Conservation (phyloP, 1,140 invertebrate species). For the Bombus affinis region DNA sequence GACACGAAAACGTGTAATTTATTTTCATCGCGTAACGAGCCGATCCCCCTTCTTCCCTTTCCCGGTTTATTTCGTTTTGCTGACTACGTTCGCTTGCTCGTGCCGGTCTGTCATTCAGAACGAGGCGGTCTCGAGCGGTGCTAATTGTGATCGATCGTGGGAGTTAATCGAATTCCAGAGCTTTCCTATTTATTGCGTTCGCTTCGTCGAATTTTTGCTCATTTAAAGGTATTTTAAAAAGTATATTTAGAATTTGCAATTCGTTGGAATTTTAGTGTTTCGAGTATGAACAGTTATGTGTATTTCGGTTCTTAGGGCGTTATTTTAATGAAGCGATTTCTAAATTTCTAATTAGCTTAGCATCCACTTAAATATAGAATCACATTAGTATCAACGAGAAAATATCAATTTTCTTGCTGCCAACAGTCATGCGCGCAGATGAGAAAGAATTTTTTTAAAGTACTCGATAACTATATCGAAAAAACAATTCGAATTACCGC, state of each 20-base stretch:
- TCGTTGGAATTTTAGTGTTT: too few species aligned
- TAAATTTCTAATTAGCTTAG: too few species aligned
- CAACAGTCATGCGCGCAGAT: neutral
- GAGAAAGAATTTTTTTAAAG: neutral
- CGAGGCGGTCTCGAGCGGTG: neutral
- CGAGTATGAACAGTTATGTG: too few species aligned
- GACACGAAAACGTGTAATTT: constrained; percentile 40
- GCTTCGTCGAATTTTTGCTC: neutral
- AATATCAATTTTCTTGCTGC: too few species aligned
- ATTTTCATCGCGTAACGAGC: constrained; percentile 39
- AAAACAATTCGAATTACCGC: neutral
- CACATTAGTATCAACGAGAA: neutral
- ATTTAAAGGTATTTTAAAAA: too few species aligned
- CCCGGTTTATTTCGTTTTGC: constrained; percentile 16
- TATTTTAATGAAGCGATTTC: too few species aligned
- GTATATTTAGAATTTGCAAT: too few species aligned
- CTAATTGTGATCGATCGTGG: constrained; percentile 30
- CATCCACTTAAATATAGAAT: neutral
- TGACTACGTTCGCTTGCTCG: neutral
- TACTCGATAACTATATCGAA: too few species aligned
- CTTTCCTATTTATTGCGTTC: neutral
- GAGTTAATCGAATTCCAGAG: neutral
- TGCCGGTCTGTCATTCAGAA: neutral
- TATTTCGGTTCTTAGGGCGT: too few species aligned
- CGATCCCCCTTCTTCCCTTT: neutral